Evolutionary conservation across 2,797 vertebrate genomes (phyloP), one percentile per base, ranked within the genome.

Genomic region (Poecilia picta): DNA sequence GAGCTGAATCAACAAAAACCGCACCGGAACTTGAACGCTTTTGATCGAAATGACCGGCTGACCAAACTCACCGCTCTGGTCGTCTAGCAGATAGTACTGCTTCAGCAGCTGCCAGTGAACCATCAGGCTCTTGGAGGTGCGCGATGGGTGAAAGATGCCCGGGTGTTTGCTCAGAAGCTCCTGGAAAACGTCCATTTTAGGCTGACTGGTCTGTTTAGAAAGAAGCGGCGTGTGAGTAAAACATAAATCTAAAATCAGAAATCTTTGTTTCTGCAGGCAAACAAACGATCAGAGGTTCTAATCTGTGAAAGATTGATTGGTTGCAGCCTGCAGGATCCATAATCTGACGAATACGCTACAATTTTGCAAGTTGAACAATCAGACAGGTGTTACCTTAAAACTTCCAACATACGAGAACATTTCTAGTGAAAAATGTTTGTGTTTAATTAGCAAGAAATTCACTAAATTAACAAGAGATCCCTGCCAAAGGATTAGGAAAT

Each of bases 41-140:
- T 47, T 5, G 20, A 6, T 64, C 15, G 23, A 10, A 47, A 75
- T 47, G 12, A 70, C 49, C 23, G 11, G 41, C 25, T 11, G 73
- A 70, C 36, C 55, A 0, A 77, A 87, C 92, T 88, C 91, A 99
- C 98, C 98, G 72, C 97, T 99, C 93, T 99, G 98, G 89, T 99
- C 98, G 8, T 98, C 98, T 83, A 99, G 95, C 72, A 99, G 94
- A 93, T 98, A 98, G 89, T 99, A 98, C 91, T 99, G 98, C 86
- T 98, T 98, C 86, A 99, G 96, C 74, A 99, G 97, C 92, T 99
- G 98, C 98, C 98, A 99, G 91, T 99, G 98, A 8, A 98, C 95
- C 94, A 98, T 95, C 78, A 99, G 93, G 80, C 97, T 97, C 93
- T 98, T 98, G 51, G 97, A 96, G 0, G 97, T 98, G 12, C 98